Base-by-base conservation (phyloP, 2,888 invertebrate species). In the Myopa tessellatipennis region DNA sequence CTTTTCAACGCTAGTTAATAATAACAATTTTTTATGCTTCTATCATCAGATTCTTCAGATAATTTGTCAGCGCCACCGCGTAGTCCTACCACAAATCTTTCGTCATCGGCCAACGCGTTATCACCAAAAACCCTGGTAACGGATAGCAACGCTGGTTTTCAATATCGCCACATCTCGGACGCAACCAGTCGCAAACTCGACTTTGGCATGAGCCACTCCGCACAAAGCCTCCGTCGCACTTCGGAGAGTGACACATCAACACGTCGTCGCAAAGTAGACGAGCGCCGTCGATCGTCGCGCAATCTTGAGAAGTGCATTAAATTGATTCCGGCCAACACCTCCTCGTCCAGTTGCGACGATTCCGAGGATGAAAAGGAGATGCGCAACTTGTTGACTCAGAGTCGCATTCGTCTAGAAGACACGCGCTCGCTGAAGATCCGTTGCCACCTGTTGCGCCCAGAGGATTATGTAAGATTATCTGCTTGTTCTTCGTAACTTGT, bases 211-310 rank as follows among this genome's bases (percentile, higher is more conserved):
- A 89, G 88, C 79, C 87, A 87, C 80, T 88, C 88, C 50, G 85
- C 88, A 0, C 88, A 89, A 76, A 88, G 87, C n/a, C 80, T 88
- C 45, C 85, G 89, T 65, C 88, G 88, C 81, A 88, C 88, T 58
- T 89, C 89, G 4, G 89, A 89, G 81, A 89, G 89, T 80, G 89
- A 89, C 71, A 88, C 88, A 4, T 88, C 88, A 18, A 86, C 86
- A 12, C 84, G 88, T 61, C 87, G 89, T 63, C 88, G 89, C 76
- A 87, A 88, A 78, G 86, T 85, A 18, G 86, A 88, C 65, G 88
- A 88, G 80, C 86, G 88, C n/a, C 85, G 89, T 74, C 87, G 89
- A 67, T 88, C 89, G 34, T 87, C 88, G 0, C 85, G 89, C n/a
- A 88, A 89, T 77, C 82, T 88, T 76, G 89, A 89, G 68, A 88